Conservation (phyloP, 2,797 vertebrate species). For the Kryptolebias ocellatus region DNA sequence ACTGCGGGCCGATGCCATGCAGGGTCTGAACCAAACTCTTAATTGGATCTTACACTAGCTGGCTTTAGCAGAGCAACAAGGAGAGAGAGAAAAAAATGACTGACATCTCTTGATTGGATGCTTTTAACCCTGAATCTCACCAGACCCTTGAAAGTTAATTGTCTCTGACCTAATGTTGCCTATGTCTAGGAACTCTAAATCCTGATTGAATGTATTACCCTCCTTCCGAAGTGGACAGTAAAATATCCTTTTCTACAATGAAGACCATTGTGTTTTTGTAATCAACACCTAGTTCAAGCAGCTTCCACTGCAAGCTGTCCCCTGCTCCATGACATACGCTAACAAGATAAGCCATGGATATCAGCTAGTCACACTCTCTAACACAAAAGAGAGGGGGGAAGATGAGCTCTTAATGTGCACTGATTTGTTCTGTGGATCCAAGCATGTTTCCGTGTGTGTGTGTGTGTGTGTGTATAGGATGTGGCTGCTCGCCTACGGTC, state of each 20-base stretch:
- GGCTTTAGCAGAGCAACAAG: constrained; percentile 50
- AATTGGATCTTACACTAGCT: constrained; percentile 70
- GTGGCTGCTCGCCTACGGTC: constrained; percentile 54
- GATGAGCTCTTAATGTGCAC: constrained; percentile 64
- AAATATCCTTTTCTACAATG: constrained; percentile 39
- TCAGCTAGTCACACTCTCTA: constrained; percentile 60
- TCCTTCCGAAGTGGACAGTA: constrained; percentile 53
- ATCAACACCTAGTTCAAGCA: constrained; percentile 49
- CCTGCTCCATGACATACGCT: constrained; percentile 50
- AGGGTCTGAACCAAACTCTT: constrained; percentile 49
- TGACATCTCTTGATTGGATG: constrained; percentile 62
- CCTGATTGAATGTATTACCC: constrained; percentile 51
- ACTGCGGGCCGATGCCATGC: constrained; percentile 7
- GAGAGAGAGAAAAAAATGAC: constrained; percentile 47
- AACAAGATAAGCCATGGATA: constrained; percentile 72
- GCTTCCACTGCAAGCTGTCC: constrained; percentile 56
- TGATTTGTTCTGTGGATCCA: constrained; percentile 67
- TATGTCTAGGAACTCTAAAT: constrained; percentile 48
- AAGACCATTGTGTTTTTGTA: constrained; percentile 51
- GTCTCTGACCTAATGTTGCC: constrained; percentile 48
- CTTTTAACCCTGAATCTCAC: constrained; percentile 63
- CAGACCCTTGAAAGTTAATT: constrained; percentile 64
- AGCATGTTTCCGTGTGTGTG: constrained; percentile 38
- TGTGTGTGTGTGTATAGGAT: constrained; percentile 39
- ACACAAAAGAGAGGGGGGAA: constrained; percentile 30